Conservation (phyloP, 1,140 invertebrate genomes). For the Heliconius congener region DNA sequence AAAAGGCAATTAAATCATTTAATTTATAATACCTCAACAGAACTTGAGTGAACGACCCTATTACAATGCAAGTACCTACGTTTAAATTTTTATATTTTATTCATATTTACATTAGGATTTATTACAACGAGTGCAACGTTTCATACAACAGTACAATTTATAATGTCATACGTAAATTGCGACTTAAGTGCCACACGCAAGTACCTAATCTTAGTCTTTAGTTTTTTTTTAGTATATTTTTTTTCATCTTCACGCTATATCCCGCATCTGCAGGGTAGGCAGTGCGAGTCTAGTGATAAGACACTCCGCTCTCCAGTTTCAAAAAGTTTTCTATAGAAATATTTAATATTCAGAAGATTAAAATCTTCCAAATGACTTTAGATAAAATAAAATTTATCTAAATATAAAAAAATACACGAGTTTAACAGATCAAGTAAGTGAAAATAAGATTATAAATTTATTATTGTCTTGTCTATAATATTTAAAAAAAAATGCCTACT, state of each 20-base stretch:
- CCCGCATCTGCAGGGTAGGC: not conserved
- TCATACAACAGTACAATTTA: not conserved
- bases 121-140: slow-evolving; percentile 2
- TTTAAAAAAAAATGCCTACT: not conserved
- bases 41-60: slow-evolving; percentile 19
- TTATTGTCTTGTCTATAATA: not conserved
- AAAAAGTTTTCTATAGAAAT: no score
- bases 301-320: no score
- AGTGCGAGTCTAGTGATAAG: no score
- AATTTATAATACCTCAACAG: slow-evolving; percentile 13
- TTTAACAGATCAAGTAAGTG: no score
- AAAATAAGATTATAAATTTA: no score
- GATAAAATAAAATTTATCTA: no score
- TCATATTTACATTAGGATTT: slow-evolving; percentile 8
- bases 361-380: no score
- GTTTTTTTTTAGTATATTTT: slow-evolving; percentile 6
- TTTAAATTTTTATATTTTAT: slow-evolving; percentile 14
- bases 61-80: slow-evolving; percentile 3
- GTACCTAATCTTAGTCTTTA: slow-evolving; percentile 19
- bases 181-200: slow-evolving; percentile 16
- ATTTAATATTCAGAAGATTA: no score
- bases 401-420: no score
- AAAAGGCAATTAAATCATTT: slow-evolving; percentile 14
- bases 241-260: not conserved
- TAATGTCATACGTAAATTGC: not conserved